Conservation (phyloP, 2,113 vertebrate genomes). For the Callopanchax toddi region DNA sequence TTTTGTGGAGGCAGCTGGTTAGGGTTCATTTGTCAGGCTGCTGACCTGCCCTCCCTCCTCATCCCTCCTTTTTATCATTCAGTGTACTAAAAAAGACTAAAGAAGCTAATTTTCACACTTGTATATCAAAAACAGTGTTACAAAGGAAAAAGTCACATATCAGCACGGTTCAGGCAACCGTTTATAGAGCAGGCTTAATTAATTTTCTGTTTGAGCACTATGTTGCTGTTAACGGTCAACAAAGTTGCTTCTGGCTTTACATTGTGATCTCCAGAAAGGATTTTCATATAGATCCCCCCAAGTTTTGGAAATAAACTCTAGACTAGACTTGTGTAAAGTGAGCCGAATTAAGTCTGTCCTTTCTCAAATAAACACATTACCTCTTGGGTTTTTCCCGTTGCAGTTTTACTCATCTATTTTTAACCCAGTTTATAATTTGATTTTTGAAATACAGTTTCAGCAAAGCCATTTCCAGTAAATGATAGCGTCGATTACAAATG, state of each 20-base stretch:
- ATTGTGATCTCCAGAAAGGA: slow-evolving; percentile 14
- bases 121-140: not conserved
- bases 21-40: slow-evolving; percentile 61
- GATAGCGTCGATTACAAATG: not conserved
- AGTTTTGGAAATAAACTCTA: not conserved
- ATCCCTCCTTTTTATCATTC: not conserved
- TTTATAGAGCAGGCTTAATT: not conserved
- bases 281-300: slow-evolving; percentile 10
- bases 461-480: not conserved
- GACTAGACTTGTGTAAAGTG: slow-evolving; percentile 4
- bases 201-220: not conserved
- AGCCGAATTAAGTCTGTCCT: not conserved
- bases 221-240: not conserved
- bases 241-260: slow-evolving; percentile 1
- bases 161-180: not conserved
- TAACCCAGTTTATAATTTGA: not conserved
- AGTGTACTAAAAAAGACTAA: slow-evolving; percentile 7
- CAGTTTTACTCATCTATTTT: not conserved
- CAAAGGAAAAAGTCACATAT: slow-evolving; percentile 2
- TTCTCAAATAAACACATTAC: not conserved
- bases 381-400: not conserved
- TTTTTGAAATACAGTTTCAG: too few relatives aligned
- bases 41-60: slow-evolving; percentile 40
- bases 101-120: slow-evolving; percentile 14
- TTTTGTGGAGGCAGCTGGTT: slow-evolving; percentile 66